Conservation (phyloP, 2,797 vertebrate species). For the Luscinia megarhynchos region DNA sequence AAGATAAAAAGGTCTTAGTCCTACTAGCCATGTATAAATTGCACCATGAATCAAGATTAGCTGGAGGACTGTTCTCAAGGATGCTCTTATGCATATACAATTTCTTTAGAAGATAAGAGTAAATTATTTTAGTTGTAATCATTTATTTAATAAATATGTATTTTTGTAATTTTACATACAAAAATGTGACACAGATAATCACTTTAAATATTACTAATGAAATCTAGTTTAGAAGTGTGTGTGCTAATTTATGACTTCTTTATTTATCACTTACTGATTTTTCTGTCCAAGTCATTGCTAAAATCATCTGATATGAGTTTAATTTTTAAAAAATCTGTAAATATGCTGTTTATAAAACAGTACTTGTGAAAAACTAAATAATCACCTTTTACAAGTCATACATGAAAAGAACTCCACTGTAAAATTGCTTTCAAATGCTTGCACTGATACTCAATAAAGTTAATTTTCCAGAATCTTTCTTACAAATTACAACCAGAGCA, state of each 20-base stretch:
- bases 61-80: not conserved
- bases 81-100: not conserved
- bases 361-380: not conserved
- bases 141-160: not conserved
- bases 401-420: not conserved
- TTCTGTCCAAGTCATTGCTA: not conserved
- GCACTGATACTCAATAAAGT: not conserved
- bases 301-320: not conserved
- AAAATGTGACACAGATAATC: not conserved
- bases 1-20: conserved; percentile 37
- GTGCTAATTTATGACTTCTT: not conserved
- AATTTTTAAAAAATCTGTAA: not conserved
- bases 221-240: not conserved
- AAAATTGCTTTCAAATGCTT: not conserved
- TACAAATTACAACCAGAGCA: not conserved
- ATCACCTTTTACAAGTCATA: not conserved
- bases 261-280: not conserved
- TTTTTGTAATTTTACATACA: not conserved
- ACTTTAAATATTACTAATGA: not conserved
- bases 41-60: not conserved
- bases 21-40: not conserved
- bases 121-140: not conserved
- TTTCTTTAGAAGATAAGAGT: not conserved
- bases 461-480: not conserved
- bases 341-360: not conserved